Evolutionary conservation across 2,797 vertebrate species (phyloP).

Genomic region (Thamnophis elegans): DNA sequence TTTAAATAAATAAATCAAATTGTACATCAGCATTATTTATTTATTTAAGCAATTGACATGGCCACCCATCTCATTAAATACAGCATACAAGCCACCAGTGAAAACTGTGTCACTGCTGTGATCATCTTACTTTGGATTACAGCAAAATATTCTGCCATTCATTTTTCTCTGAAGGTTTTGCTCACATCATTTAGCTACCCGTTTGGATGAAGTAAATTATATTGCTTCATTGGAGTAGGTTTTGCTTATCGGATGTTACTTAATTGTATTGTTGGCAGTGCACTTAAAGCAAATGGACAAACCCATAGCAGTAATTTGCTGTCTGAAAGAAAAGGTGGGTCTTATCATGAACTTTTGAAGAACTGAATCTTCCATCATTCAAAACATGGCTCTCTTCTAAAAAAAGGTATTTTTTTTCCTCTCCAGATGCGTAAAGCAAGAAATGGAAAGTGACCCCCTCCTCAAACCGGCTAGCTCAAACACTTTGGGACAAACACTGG

Average conservation of each 20-base stretch:
- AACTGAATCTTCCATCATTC: not conserved
- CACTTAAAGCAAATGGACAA: not conserved
- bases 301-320: not conserved
- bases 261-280: slow-evolving; percentile 11
- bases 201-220: not conserved
- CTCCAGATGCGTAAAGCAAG: slow-evolving; percentile 85
- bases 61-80: not conserved
- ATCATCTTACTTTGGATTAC: not conserved
- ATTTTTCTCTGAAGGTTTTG: not conserved
- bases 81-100: not conserved
- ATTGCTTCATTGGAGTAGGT: not conserved
- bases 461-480: slow-evolving; percentile 88
- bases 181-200: not conserved
- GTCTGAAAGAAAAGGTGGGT: not conserved
- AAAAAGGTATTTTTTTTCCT: slow-evolving; percentile 46
- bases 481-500: slow-evolving; percentile 90
- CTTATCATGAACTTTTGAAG: not conserved
- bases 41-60: not conserved
- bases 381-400: not conserved
- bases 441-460: slow-evolving; percentile 81
- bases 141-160: slow-evolving; percentile 2
- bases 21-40: not conserved
- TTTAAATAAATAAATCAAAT: not conserved
- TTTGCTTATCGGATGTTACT: not conserved
- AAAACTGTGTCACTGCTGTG: not conserved